phyloP scores from a whole-genome alignment of 2,888 invertebrate species.

The Hymenopus coronatus region DNA sequence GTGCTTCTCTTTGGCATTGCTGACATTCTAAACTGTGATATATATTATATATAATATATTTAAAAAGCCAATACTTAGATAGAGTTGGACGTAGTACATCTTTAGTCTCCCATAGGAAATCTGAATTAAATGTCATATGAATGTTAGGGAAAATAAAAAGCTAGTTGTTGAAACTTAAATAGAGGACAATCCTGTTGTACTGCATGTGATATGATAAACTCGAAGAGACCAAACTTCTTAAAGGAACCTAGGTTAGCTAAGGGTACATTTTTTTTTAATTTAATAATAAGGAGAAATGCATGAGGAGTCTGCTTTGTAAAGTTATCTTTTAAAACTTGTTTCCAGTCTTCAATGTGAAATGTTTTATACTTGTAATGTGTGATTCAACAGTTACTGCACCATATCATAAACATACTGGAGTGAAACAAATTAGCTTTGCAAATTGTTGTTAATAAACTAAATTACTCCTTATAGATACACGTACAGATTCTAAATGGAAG shows the following conservation, averaged over 20 bases:
- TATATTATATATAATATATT: conserved; percentile 17
- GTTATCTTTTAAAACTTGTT: conserved; percentile 17
- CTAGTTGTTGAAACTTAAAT: conserved; percentile 21
- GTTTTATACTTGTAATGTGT: conserved; percentile 28
- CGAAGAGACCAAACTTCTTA: conserved; percentile 32
- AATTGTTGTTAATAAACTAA: conserved; percentile 2
- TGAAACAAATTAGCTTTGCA: conserved; percentile 15
- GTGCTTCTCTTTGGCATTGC: conserved; percentile 29
- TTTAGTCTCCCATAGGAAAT: conserved; percentile 1
- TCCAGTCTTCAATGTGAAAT: conserved; percentile 18
- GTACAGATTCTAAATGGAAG: conserved; percentile 26
- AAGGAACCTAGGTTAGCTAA: conserved; percentile 28
- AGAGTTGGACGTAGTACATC: conserved; percentile 4
- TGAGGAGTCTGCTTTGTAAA: conserved; percentile 26
- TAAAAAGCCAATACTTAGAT: conserved; percentile 26
- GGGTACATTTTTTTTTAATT: conserved; percentile 22
- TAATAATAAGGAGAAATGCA: conserved; percentile 19
- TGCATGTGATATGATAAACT: conserved; percentile 32
- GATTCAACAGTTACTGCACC: conserved; percentile 20
- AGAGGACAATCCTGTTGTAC: conserved; percentile 32
- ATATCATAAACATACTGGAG: conserved; percentile 22
- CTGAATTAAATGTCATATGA: conserved; percentile 16
- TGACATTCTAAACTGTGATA: conserved; percentile 33
- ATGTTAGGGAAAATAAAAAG: conserved; percentile 11
- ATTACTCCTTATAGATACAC: conserved; percentile 1